Percentiles rank a stretch among this genome's conserved stretches.
phyloP scores from a whole-genome alignment of 2,797 vertebrate genomes.

The Netta rufina region DNA sequence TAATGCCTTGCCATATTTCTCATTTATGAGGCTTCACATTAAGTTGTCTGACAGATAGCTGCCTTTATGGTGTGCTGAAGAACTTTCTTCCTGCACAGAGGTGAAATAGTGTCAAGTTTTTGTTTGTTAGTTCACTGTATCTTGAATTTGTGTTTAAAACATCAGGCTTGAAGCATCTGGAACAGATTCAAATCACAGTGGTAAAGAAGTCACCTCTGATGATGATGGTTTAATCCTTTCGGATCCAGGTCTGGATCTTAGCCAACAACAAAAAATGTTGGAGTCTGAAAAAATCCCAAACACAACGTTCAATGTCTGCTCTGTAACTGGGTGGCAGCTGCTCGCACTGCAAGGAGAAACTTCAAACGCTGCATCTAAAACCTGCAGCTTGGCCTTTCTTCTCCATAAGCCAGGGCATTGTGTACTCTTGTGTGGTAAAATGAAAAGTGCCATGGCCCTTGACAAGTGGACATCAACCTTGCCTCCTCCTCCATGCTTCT shows the following conservation, averaged over 20 bases:
- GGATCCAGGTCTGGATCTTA: not conserved
- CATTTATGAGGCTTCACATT: constrained; percentile 18
- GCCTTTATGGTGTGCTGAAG: not conserved
- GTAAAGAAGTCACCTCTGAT: not conserved
- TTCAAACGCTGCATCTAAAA: not conserved
- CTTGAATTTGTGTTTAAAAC: not conserved
- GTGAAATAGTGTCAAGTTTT: not conserved
- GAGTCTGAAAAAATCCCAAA: not conserved
- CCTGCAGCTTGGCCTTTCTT: not conserved
- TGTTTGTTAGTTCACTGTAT: not conserved
- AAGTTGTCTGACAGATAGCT: not conserved
- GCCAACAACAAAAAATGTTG: not conserved
- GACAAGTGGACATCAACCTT: not conserved
- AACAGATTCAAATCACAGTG: not conserved
- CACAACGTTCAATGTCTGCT: not conserved
- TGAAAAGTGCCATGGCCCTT: not conserved
- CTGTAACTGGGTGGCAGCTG: not conserved
- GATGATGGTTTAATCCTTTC: not conserved
- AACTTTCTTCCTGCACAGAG: not conserved
- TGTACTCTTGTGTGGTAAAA: not conserved
- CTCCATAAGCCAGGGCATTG: not conserved
- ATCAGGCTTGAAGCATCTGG: not conserved
- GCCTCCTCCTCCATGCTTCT: not conserved
- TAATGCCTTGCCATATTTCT: not conserved
- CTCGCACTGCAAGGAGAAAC: not conserved